Percentiles rank a stretch among this genome's conserved stretches.
Evolutionary conservation across 2,113 vertebrate genomes (phyloP).

Genomic region (Caloenas nicobarica): DNA sequence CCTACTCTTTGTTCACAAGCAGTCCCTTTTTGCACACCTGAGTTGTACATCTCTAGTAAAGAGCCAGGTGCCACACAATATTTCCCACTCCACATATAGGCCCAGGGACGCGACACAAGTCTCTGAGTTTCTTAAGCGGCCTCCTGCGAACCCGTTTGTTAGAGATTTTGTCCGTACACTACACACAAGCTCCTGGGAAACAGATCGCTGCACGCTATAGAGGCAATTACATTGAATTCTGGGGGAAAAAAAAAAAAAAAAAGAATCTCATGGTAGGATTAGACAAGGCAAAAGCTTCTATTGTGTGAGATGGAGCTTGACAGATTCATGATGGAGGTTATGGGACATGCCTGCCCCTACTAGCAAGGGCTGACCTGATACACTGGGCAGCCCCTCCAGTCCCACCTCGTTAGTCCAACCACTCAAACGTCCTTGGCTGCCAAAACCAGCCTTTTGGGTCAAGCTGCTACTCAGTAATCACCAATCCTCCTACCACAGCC

Average conservation of each 20-base stretch:
- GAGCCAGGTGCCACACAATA: neutral
- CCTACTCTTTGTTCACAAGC: neutral
- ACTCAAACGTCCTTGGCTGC: neutral
- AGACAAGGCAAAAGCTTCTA: conserved; percentile 27
- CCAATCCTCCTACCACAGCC: neutral
- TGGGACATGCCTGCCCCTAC: neutral
- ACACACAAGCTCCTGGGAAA: neutral
- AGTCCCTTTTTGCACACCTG: neutral
- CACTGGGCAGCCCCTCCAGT: neutral
- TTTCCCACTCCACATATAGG: neutral
- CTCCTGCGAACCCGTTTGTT: neutral
- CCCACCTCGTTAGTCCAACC: neutral
- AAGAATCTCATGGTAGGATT: neutral
- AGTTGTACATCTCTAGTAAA: neutral
- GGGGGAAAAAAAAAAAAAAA: neutral
- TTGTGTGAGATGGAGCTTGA: neutral
- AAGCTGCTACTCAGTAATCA: neutral
- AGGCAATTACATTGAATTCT: neutral
- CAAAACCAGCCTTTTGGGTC: neutral
- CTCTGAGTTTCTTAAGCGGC: neutral
- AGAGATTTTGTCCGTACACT: neutral
- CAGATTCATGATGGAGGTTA: conserved; percentile 38
- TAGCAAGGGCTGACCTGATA: conserved; percentile 23
- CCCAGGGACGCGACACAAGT: neutral
- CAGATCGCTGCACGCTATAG: neutral